Conservation (phyloP, 1,140 invertebrate species). For the Neodiprion fabricii region DNA sequence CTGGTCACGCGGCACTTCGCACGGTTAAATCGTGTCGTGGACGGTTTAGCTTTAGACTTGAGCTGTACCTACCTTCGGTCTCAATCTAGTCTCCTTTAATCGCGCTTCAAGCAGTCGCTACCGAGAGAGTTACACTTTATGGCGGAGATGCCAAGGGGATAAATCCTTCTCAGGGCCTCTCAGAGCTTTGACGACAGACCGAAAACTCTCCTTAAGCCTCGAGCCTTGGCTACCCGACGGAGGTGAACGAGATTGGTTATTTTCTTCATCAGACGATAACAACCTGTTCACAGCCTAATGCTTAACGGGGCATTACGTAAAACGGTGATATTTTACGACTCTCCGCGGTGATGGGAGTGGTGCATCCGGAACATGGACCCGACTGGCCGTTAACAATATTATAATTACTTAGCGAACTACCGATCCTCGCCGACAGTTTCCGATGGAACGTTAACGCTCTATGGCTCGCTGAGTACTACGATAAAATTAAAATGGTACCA, state of each 20-base stretch:
- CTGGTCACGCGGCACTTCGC: too few relatives aligned
- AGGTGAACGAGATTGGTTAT: too few relatives aligned
- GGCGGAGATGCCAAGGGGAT: too few relatives aligned
- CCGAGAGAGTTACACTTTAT: too few relatives aligned
- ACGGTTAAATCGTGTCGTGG: too few relatives aligned
- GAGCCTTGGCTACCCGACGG: too few relatives aligned
- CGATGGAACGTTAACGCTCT: neutral
- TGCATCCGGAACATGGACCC: constrained; percentile 37
- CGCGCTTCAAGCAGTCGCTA: too few relatives aligned
- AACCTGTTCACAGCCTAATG: neutral
- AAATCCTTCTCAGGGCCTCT: too few relatives aligned
- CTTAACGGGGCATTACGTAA: constrained; percentile 34
- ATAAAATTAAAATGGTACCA: neutral
- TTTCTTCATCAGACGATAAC: neutral
- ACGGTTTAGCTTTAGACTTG: neutral
- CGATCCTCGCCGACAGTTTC: constrained; percentile 12
- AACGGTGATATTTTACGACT: constrained; percentile 33
- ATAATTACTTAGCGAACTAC: constrained; percentile 20
- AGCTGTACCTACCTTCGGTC: neutral
- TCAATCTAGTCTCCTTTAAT: too few relatives aligned
- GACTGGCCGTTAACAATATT: constrained; percentile 5
- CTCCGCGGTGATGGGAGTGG: constrained; percentile 50
- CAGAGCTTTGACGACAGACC: too few relatives aligned
- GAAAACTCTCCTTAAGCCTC: too few relatives aligned
- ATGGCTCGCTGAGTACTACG: neutral